Percentiles rank a stretch among this genome's conserved stretches.
These are phyloP conservation scores for Gymnoscopelus microlampas DNA, from an alignment of 2,797 vertebrate species.

Conservation along the genomic window DNA sequence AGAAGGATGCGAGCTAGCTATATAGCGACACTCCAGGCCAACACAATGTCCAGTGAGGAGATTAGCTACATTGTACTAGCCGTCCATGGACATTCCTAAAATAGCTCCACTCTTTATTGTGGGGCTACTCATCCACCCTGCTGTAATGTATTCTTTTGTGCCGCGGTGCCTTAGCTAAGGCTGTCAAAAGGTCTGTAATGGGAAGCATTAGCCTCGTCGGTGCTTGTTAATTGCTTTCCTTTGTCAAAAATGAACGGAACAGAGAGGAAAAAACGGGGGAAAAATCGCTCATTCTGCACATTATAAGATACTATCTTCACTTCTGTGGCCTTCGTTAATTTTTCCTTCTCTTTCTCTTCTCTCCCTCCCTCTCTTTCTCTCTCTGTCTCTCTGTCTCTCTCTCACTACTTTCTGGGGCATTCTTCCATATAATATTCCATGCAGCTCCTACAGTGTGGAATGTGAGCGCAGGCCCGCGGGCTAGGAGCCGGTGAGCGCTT, in stretches of 20 bases:
- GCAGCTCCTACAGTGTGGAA: constrained; percentile 35
- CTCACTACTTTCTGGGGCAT: constrained; percentile 41
- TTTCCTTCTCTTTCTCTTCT: too few relatives aligned
- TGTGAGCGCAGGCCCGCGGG: constrained; percentile 27
- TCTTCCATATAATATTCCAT: constrained; percentile 26
- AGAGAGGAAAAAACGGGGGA: neutral
- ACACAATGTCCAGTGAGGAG: constrained; percentile 19
- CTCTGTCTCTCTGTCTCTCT: constrained; percentile 42
- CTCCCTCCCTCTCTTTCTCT: constrained; percentile 6
- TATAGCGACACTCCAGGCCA: neutral
- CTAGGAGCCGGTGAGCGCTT: constrained; percentile 17
- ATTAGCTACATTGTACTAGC: constrained; percentile 25
- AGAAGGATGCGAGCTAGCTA: neutral
- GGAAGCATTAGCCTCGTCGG: constrained; percentile 55
- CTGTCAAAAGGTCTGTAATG: constrained; percentile 69
- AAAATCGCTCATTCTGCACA: constrained; percentile 68
- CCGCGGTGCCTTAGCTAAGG: constrained; percentile 13
- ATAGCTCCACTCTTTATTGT: constrained; percentile 42
- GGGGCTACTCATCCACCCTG: constrained; percentile 29
- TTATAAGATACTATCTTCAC: constrained; percentile 56
- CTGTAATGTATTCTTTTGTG: constrained; percentile 60
- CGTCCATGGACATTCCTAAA: constrained; percentile 26
- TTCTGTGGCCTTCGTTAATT: neutral
- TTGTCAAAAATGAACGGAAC: constrained; percentile 66
- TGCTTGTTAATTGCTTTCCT: constrained; percentile 76